Conservation (phyloP, 2,888 invertebrate species). For the Apotomis capreana region DNA sequence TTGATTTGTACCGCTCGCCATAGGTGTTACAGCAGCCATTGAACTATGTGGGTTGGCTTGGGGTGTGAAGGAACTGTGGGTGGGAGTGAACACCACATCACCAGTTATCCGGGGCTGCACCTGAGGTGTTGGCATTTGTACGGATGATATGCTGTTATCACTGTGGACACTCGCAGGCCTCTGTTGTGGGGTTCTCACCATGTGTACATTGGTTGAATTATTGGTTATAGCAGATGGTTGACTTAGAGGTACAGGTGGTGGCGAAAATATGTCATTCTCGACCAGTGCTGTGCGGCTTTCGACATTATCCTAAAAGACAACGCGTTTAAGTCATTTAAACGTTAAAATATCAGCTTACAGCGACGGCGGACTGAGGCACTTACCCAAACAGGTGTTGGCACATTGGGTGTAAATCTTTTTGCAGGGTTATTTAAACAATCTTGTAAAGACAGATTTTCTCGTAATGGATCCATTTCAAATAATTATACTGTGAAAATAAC, state of each 20-base stretch:
- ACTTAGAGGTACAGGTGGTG: slow-evolving; percentile 23
- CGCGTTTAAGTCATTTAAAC: neutral
- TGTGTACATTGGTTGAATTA: slow-evolving; percentile 18
- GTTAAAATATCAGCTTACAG: neutral
- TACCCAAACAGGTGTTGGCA: slow-evolving; percentile 56
- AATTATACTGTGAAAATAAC: neutral
- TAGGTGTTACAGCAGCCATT: slow-evolving; percentile 79
- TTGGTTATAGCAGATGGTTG: slow-evolving; percentile 36
- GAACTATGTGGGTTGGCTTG: slow-evolving; percentile 81
- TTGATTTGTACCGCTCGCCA: slow-evolving; percentile 81
- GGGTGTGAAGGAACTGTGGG: slow-evolving; percentile 69
- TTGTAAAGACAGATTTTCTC: slow-evolving; percentile 26
- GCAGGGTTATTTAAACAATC: slow-evolving; percentile 41
- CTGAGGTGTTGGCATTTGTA: slow-evolving; percentile 44
- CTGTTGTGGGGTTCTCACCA: slow-evolving; percentile 40
- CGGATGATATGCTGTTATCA: slow-evolving; percentile 37
- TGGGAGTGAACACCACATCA: slow-evolving; percentile 73
- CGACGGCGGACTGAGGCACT: slow-evolving; percentile 1
- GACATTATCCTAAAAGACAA: slow-evolving; percentile 28
- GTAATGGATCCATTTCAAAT: slow-evolving; percentile 20
- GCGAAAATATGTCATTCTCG: slow-evolving; percentile 32
- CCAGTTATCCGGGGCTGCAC: slow-evolving; percentile 59
- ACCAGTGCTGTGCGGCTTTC: slow-evolving; percentile 29
- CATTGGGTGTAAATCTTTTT: slow-evolving; percentile 49
- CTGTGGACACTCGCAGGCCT: slow-evolving; percentile 39